Base-by-base conservation (phyloP, 2,888 invertebrate genomes). In the Cyaniris semiargus region DNA sequence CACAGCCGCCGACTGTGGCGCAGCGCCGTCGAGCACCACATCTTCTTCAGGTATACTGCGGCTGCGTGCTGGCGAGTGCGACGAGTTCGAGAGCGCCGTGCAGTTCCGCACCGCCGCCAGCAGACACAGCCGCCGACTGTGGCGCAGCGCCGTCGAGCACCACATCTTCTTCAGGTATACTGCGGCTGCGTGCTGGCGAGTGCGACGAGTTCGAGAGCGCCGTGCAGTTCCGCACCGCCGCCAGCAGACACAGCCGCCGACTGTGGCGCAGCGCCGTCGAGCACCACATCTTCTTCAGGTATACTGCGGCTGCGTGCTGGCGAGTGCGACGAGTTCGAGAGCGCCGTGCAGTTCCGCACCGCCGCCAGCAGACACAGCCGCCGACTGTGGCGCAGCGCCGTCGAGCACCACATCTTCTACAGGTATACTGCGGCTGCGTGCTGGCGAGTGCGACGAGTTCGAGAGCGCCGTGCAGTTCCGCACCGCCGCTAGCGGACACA, bases 401-500 rank as follows among this genome's bases (percentile, higher is more conserved):
- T 99, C 0, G 99, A 99, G 87, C 98, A 99, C 92, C 99, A 99
- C 87, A 99, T 99, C 80, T 99, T 99, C 95, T 99, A 99, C 95
- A 96, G 98, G 97, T 97, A 66, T 10, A 38, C 27, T 34, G 31
- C 34, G 34, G 7, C 34, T 7, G 34, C 34, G 34, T 34, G 34
- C 34, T 34, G 34, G 34, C 34, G 34, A 34, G 34, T 34, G 34
- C 7, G 34, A 34, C 34, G 34, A 7, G 34, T 34, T 34, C 34
- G 34, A 34, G 34, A 34, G 34, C 34, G 34, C 34, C 34, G 34
- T 34, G 34, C 34, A 34, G 34, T 34, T 34, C 34, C 34, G 34
- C 34, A 34, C 7, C 34, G 34, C 34, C 34, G 7, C 34, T 8
- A 97, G 98, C 84, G 95, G 97, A 84, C 97, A 98, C 81, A 98